These are phyloP conservation scores for Bacillus rossius DNA, from an alignment of 1,140 invertebrate species.

Conservation along the genomic window DNA sequence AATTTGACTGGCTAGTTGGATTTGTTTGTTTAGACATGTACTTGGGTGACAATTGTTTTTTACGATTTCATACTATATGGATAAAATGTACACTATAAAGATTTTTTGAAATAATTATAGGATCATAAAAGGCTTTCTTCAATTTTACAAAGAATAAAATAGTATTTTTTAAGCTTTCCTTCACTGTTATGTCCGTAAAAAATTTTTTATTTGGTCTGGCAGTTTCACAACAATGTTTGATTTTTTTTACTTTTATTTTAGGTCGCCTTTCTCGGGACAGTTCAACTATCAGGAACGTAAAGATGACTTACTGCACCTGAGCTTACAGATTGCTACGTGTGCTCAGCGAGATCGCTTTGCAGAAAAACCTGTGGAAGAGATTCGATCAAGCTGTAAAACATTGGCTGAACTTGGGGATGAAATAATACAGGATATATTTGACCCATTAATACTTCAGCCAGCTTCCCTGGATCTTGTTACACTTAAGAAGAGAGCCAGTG, in stretches of 20 bases:
- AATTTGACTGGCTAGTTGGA: too few relatives aligned
- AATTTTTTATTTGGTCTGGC: neutral
- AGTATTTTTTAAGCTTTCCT: neutral
- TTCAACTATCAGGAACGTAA: constrained; percentile 61
- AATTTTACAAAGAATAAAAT: neutral
- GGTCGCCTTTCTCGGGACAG: constrained; percentile 63
- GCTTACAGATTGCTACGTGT: constrained; percentile 79
- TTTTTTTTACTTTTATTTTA: constrained; percentile 28
- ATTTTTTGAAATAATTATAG: too few relatives aligned
- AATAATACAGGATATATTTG: constrained; percentile 79
- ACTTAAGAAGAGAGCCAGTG: constrained; percentile 73
- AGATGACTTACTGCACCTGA: constrained; percentile 65
- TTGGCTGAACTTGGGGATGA: constrained; percentile 75
- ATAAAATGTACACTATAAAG: too few relatives aligned
- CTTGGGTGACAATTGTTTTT: too few relatives aligned
- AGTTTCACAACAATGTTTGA: neutral
- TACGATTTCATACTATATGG: too few relatives aligned
- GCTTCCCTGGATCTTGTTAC: constrained; percentile 80
- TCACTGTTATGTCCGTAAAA: neutral
- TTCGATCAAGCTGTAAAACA: constrained; percentile 60
- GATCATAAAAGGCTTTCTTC: neutral
- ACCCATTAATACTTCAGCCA: constrained; percentile 85
- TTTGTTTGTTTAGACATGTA: too few relatives aligned
- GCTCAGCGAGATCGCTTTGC: constrained; percentile 83
- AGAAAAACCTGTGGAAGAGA: constrained; percentile 68